A percentile compares a stretch with the other conserved stretches of the same genome.
phyloP scores from a whole-genome alignment of 2,888 invertebrate genomes.

The Polyommatus iphigenia region DNA sequence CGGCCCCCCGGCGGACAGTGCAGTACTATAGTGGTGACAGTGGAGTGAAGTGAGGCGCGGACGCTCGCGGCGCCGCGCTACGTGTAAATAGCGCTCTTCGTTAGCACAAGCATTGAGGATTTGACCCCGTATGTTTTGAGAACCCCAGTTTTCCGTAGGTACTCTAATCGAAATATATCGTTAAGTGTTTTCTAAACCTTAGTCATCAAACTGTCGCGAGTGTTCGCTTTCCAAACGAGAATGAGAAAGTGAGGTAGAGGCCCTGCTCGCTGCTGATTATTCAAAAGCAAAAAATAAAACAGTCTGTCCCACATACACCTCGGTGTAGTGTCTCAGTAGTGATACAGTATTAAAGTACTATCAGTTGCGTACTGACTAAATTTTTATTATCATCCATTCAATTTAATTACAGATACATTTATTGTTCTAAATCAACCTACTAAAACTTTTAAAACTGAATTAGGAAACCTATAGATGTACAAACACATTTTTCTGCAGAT shows the following conservation, averaged over 20 bases:
- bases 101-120: constrained; percentile 69
- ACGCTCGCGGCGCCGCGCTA: constrained; percentile 44
- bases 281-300: neutral
- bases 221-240: constrained; percentile 8
- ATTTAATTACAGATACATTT: neutral
- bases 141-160: constrained; percentile 38
- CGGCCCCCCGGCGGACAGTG: constrained; percentile 42
- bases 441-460: neutral
- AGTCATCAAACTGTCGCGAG: constrained; percentile 5
- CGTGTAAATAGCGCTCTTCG: constrained; percentile 59
- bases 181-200: constrained; percentile 29
- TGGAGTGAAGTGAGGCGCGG: constrained; percentile 28
- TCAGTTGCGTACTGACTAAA: neutral
- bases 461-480: neutral
- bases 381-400: neutral
- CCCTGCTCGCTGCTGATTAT: neutral
- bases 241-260: neutral
- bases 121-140: constrained; percentile 54
- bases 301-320: neutral
- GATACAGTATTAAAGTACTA: neutral
- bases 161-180: constrained; percentile 41
- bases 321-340: neutral
- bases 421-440: neutral
- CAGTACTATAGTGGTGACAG: constrained; percentile 35
- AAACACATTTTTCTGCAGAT: neutral